Evolutionary conservation across 2,888 invertebrate genomes (phyloP).

Genomic region (Lamellibrachia satsuma): DNA sequence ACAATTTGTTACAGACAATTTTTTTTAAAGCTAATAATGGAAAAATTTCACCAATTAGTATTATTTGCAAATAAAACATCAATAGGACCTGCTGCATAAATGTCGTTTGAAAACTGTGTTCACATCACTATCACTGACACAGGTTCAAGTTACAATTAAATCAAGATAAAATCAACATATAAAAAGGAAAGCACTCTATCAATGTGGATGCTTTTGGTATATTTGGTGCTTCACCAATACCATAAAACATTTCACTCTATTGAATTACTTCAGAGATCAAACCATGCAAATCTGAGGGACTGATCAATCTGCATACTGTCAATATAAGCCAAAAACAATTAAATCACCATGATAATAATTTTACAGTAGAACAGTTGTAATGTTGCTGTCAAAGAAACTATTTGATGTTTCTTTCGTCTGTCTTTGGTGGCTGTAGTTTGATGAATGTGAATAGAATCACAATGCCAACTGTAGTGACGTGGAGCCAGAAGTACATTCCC

Average conservation of each 20-base stretch:
- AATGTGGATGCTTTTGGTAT: not conserved
- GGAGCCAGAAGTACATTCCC: slow-evolving; percentile 5
- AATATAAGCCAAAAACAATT: not conserved
- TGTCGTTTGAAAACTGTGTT: not conserved
- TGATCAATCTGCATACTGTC: not conserved
- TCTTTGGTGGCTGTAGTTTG: not conserved
- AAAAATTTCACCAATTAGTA: not conserved
- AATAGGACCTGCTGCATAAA: not conserved
- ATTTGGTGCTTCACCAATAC: not conserved
- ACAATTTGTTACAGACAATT: not conserved
- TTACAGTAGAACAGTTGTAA: not conserved
- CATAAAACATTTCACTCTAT: not conserved
- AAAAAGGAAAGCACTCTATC: too few species aligned
- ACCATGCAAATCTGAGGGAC: not conserved
- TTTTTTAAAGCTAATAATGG: not conserved
- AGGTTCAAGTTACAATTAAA: not conserved
- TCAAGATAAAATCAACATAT: not conserved
- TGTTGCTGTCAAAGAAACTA: not conserved
- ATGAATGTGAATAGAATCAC: not conserved
- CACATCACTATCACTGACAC: not conserved
- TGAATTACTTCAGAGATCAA: not conserved
- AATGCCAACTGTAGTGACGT: not conserved
- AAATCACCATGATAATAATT: not conserved
- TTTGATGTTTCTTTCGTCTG: not conserved
- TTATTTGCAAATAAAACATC: not conserved